These are phyloP conservation scores for Lepidurus couesii DNA, from an alignment of 1,140 invertebrate species.

Conservation along the genomic window DNA sequence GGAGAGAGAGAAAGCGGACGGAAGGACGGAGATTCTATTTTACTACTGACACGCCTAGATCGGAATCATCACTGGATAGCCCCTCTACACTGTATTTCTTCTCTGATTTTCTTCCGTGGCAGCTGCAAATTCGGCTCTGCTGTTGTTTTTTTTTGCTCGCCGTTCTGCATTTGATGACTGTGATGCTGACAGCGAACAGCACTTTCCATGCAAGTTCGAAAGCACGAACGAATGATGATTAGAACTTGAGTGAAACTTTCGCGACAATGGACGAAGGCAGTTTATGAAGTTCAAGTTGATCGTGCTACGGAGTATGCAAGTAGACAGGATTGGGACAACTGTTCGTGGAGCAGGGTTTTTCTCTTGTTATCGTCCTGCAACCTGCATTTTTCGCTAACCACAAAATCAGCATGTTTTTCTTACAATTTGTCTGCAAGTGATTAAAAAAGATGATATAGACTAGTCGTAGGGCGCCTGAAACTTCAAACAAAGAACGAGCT, in stretches of 20 bases:
- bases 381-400: background rate
- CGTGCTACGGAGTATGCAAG: background rate
- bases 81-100: background rate
- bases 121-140: background rate
- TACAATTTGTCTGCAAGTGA: background rate
- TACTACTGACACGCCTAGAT: background rate
- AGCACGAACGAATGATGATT: background rate
- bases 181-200: background rate
- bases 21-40: background rate
- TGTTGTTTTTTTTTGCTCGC: background rate
- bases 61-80: background rate
- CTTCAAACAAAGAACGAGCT: background rate
- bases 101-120: background rate
- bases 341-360: background rate
- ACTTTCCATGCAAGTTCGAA: background rate
- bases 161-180: background rate
- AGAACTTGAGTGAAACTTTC: background rate
- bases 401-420: background rate
- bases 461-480: slow-evolving; percentile 14
- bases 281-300: background rate
- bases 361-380: background rate
- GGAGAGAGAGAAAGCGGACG: background rate
- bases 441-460: slow-evolving; percentile 10
- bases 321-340: background rate
- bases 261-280: background rate